Percentiles rank a stretch among this genome's conserved stretches.
phyloP scores from a whole-genome alignment of 2,888 invertebrate species.

The Stenodera caucasica region DNA sequence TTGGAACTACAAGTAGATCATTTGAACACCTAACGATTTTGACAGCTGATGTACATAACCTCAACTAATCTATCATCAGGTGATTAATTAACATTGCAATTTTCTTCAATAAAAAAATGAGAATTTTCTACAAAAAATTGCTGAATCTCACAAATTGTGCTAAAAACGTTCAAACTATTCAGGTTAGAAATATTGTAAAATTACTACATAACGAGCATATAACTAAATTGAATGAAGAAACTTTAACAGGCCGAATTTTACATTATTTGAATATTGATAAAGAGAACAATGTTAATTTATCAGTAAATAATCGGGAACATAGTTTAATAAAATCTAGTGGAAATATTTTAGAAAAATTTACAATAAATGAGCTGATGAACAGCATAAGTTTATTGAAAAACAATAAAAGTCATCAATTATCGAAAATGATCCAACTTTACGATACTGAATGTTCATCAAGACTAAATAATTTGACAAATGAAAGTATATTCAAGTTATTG shows the following conservation, averaged over 20 bases:
- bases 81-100: background rate
- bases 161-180: slow-evolving; percentile 4
- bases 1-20: too few relatives aligned
- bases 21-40: too few relatives aligned
- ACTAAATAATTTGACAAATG: slow-evolving; percentile 35
- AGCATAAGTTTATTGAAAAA: slow-evolving; percentile 29
- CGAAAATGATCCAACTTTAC: slow-evolving; percentile 39
- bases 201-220: slow-evolving; percentile 16
- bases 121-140: background rate
- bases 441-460: slow-evolving; percentile 48
- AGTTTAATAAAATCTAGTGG: slow-evolving; percentile 5
- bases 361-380: slow-evolving; percentile 26
- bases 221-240: slow-evolving; percentile 21
- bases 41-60: background rate
- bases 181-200: slow-evolving; percentile 12
- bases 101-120: background rate
- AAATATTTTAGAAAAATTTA: slow-evolving; percentile 22
- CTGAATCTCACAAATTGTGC: slow-evolving; percentile 1
- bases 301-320: background rate
- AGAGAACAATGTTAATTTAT: background rate
- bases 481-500: slow-evolving; percentile 43
- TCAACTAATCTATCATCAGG: background rate
- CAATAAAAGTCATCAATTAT: slow-evolving; percentile 27
- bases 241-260: slow-evolving; percentile 41
- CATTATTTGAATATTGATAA: slow-evolving; percentile 35